phyloP scores from a whole-genome alignment of 2,888 invertebrate genomes.

The Volucella inflata region DNA sequence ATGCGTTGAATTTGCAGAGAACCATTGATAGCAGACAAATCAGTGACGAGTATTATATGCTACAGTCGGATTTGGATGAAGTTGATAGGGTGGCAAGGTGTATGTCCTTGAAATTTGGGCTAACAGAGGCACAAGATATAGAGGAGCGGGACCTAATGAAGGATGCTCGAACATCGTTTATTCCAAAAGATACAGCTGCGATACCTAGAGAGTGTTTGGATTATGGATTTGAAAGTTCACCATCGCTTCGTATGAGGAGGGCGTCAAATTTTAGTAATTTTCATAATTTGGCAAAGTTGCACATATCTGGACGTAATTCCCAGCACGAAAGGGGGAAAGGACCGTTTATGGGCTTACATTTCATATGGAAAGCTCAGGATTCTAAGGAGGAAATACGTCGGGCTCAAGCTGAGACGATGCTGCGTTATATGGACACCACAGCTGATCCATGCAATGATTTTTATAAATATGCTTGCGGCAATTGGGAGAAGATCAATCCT shows the following conservation, averaged over 20 bases:
- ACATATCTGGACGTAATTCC: slow-evolving; percentile 4
- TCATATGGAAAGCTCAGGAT: slow-evolving; percentile 81
- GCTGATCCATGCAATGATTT: slow-evolving; percentile 92
- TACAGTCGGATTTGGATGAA: slow-evolving; percentile 73
- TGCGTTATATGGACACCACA: slow-evolving; percentile 89
- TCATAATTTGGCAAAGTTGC: slow-evolving; percentile 18
- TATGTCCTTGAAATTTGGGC: slow-evolving; percentile 79
- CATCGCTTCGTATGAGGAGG: slow-evolving; percentile 38
- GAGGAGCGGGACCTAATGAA: slow-evolving; percentile 86
- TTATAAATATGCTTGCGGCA: slow-evolving; percentile 93
- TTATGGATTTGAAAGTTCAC: slow-evolving; percentile 33
- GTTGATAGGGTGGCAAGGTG: slow-evolving; percentile 79
- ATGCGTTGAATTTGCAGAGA: slow-evolving; percentile 79
- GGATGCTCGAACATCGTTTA: slow-evolving; percentile 87
- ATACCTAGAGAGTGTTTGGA: slow-evolving; percentile 83
- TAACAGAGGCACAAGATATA: slow-evolving; percentile 82
- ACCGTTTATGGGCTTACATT: slow-evolving; percentile 76
- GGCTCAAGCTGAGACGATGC: slow-evolving; percentile 89
- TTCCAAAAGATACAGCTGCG: slow-evolving; percentile 85
- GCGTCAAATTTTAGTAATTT: slow-evolving; percentile 38
- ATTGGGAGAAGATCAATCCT: slow-evolving; percentile 92
- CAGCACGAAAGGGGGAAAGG: slow-evolving; percentile 5
- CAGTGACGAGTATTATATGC: slow-evolving; percentile 40
- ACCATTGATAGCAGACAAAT: slow-evolving; percentile 55
- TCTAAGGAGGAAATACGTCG: slow-evolving; percentile 85